A percentile compares a stretch with the other conserved stretches of the same genome.
These are phyloP conservation scores for Mythimna albipuncta DNA, from an alignment of 2,888 invertebrate species.

Conservation along the genomic window DNA sequence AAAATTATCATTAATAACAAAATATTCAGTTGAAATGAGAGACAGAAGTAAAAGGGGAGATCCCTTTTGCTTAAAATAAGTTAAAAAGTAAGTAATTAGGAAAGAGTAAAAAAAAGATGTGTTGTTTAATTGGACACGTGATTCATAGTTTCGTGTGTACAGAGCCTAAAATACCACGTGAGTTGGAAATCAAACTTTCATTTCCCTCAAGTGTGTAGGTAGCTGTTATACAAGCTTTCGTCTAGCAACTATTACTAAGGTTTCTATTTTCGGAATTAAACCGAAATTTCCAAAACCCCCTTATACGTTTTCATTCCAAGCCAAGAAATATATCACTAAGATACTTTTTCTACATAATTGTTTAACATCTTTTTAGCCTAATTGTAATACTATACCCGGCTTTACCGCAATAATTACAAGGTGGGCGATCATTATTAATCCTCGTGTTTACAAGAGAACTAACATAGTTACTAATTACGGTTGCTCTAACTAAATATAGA, in stretches of 20 bases:
- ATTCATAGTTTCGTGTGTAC: not conserved
- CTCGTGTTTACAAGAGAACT: slow-evolving; percentile 19
- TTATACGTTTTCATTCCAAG: not conserved
- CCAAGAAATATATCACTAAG: not conserved
- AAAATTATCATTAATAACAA: too few relatives aligned
- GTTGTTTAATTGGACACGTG: not conserved
- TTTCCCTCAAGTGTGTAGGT: slow-evolving; percentile 24
- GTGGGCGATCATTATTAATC: not conserved
- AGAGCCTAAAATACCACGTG: slow-evolving; percentile 9
- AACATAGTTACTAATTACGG: slow-evolving; percentile 8
- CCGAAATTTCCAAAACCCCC: not conserved
- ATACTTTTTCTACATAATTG: not conserved
- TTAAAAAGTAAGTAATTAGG: too few relatives aligned
- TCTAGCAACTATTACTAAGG: slow-evolving; percentile 10
- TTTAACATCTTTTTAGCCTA: not conserved
- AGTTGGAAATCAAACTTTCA: slow-evolving; percentile 22
- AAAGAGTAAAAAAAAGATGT: not conserved
- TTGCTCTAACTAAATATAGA: slow-evolving; percentile 7
- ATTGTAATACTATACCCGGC: not conserved
- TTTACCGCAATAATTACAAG: not conserved
- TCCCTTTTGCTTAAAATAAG: too few relatives aligned
- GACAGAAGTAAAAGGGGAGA: too few relatives aligned
- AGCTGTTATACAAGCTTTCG: slow-evolving; percentile 15
- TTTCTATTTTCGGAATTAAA: slow-evolving; percentile 8
- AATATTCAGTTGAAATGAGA: too few relatives aligned